Conservation (phyloP, 2,797 vertebrate genomes). For the Poecilia velifera region DNA sequence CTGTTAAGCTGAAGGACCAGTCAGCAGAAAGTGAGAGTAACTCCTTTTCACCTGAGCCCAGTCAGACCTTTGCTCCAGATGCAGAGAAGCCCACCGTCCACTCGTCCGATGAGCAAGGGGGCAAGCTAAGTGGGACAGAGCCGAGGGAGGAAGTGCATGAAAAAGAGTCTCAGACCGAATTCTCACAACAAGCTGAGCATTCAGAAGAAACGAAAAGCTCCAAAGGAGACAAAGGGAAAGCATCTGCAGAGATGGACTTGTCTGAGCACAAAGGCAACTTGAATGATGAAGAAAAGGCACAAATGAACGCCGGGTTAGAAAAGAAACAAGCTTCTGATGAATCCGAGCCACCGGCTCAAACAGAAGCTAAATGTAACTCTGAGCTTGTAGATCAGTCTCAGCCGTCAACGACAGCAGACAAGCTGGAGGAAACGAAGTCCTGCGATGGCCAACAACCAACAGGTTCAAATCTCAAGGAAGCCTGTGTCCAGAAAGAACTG, state of each 20-base stretch:
- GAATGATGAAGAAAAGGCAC: slow-evolving; percentile 30
- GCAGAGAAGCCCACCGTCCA: slow-evolving; percentile 38
- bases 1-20: slow-evolving; percentile 55
- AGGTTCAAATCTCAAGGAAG: slow-evolving; percentile 45
- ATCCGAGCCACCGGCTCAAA: slow-evolving; percentile 28
- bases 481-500: slow-evolving; percentile 38
- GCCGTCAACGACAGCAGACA: slow-evolving; percentile 24
- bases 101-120: slow-evolving; percentile 17
- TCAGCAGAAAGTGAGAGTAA: slow-evolving; percentile 40
- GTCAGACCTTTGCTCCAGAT: slow-evolving; percentile 34
- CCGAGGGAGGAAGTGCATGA: slow-evolving; percentile 41
- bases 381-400: slow-evolving; percentile 35
- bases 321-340: slow-evolving; percentile 42
- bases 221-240: slow-evolving; percentile 38
- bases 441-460: slow-evolving; percentile 35
- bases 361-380: slow-evolving; percentile 33
- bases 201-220: slow-evolving; percentile 39
- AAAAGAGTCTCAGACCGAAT: slow-evolving; percentile 56
- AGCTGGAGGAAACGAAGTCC: slow-evolving; percentile 33
- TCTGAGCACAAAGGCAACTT: slow-evolving; percentile 33
- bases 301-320: slow-evolving; percentile 27
- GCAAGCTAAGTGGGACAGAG: slow-evolving; percentile 25
- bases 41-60: slow-evolving; percentile 16
- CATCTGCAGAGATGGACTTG: slow-evolving; percentile 31
- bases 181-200: slow-evolving; percentile 37